Evolutionary conservation across 2,888 invertebrate genomes (phyloP).

Genomic region (Vannuccia rotundouncinata): DNA sequence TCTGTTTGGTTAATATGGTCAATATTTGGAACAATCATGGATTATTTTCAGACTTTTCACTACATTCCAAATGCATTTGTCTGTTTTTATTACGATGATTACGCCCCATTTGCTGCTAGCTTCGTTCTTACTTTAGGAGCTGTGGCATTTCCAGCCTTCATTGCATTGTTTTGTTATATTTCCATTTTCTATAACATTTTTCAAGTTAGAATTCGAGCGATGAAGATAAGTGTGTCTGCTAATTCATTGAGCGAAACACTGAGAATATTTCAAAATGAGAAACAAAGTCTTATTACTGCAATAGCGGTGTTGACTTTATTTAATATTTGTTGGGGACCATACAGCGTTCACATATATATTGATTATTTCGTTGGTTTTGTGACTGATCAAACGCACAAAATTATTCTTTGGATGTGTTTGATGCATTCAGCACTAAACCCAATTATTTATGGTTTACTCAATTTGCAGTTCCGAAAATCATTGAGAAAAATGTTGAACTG

Average conservation of each 20-base stretch:
- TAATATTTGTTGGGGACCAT: constrained; percentile 32
- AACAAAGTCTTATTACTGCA: neutral
- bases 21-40: constrained; percentile 9
- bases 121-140: constrained; percentile 25
- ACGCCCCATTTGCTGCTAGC: constrained; percentile 12
- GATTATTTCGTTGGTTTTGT: constrained; percentile 12
- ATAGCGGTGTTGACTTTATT: constrained; percentile 15
- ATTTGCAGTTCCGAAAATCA: neutral
- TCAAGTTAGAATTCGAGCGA: neutral
- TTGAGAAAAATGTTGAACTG: neutral
- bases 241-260: neutral
- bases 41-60: constrained; percentile 28
- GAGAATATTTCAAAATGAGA: neutral
- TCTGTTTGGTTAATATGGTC: constrained; percentile 24
- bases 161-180: constrained; percentile 18
- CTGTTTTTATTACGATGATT: constrained; percentile 36
- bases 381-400: neutral
- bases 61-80: constrained; percentile 32
- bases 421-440: constrained; percentile 28
- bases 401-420: constrained; percentile 30
- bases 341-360: constrained; percentile 33
- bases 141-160: constrained; percentile 33
- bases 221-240: neutral
- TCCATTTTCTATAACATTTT: constrained; percentile 32
- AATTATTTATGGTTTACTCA: constrained; percentile 30